Percentiles rank a stretch among this genome's conserved stretches.
These are phyloP conservation scores for Amphiduros pacificus DNA, from an alignment of 2,888 invertebrate species.

Conservation along the genomic window DNA sequence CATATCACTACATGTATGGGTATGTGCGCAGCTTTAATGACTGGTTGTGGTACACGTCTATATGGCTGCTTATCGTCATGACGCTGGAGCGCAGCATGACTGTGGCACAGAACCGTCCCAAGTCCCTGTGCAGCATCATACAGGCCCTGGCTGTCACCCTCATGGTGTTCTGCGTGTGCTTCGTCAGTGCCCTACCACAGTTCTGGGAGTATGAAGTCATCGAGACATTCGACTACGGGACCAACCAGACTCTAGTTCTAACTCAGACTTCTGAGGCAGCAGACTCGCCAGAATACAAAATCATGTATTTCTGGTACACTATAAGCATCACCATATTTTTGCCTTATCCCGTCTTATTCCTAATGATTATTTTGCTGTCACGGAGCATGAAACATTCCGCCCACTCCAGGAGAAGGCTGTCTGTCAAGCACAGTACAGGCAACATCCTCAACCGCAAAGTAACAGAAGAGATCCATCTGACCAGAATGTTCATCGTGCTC, in stretches of 20 bases:
- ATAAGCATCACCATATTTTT: conserved; percentile 49
- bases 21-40: conserved; percentile 46
- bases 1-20: conserved; percentile 42
- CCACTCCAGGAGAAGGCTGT: conserved; percentile 38
- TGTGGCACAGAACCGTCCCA: conserved; percentile 40
- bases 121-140: conserved; percentile 40
- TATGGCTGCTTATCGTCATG: conserved; percentile 53
- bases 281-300: conserved; percentile 45
- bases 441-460: conserved; percentile 42
- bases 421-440: conserved; percentile 30
- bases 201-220: conserved; percentile 51
- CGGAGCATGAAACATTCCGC: conserved; percentile 38
- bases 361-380: conserved; percentile 40
- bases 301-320: conserved; percentile 54
- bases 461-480: conserved; percentile 45
- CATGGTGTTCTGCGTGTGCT: conserved; percentile 47
- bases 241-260: conserved; percentile 35
- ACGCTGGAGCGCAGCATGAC: conserved; percentile 48
- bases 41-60: conserved; percentile 52
- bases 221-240: conserved; percentile 30
- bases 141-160: conserved; percentile 47
- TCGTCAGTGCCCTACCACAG: conserved; percentile 51
- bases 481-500: conserved; percentile 44
- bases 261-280: conserved; percentile 39
- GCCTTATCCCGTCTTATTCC: conserved; percentile 43